Evolutionary conservation across 2,113 vertebrate species (phyloP).

Genomic region (Sceloporus undulatus): DNA sequence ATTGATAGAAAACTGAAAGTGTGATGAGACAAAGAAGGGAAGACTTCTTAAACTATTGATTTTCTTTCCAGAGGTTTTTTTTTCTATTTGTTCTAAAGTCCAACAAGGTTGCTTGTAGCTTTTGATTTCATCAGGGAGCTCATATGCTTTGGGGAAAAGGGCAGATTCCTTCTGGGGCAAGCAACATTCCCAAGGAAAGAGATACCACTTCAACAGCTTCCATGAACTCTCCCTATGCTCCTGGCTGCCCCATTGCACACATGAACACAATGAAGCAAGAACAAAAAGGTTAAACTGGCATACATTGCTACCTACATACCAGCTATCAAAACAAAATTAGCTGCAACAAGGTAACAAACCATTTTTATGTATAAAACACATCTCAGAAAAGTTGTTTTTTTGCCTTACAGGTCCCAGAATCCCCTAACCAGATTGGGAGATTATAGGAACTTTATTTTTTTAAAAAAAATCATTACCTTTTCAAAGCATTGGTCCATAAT

Average conservation of each 20-base stretch:
- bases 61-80: slow-evolving; percentile 17
- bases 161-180: slow-evolving; percentile 46
- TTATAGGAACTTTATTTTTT: too few species aligned
- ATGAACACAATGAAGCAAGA: neutral
- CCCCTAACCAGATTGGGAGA: too few species aligned
- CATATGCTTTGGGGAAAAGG: slow-evolving; percentile 5
- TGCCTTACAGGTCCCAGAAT: too few species aligned
- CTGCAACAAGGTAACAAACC: neutral
- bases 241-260: neutral
- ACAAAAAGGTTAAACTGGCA: neutral
- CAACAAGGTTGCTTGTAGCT: slow-evolving; percentile 25
- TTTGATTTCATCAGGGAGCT: slow-evolving; percentile 18
- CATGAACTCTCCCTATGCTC: neutral
- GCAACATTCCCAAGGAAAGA: slow-evolving; percentile 34
- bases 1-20: neutral
- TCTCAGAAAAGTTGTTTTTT: neutral
- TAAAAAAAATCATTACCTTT: too few species aligned
- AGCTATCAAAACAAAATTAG: neutral
- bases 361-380: neutral
- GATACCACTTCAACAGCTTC: slow-evolving; percentile 11
- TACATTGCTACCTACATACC: neutral
- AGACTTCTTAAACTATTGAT: neutral
- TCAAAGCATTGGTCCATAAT: too few species aligned
- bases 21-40: neutral
- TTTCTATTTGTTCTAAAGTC: neutral